These are phyloP conservation scores for Diarsia mendica DNA, from an alignment of 2,888 invertebrate genomes.

Conservation along the genomic window DNA sequence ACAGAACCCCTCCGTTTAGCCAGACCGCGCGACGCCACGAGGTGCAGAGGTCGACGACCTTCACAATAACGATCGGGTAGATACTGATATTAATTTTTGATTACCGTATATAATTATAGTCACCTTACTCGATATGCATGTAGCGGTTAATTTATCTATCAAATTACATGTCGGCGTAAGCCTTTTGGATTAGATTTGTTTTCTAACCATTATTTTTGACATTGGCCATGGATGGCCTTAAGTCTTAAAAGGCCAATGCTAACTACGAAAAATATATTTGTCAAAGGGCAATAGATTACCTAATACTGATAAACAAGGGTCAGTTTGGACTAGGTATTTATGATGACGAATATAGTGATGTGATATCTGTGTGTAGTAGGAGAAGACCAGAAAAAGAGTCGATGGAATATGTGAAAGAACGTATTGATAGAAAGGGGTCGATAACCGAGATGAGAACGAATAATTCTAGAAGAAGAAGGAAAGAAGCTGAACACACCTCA, in stretches of 20 bases:
- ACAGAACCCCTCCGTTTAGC: conserved; percentile 30
- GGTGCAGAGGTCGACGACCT: conserved; percentile 59
- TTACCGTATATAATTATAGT: conserved; percentile 29
- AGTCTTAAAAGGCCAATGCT: conserved; percentile 6
- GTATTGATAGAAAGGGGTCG: neutral
- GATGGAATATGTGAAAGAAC: neutral
- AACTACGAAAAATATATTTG: neutral
- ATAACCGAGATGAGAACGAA: too few species aligned
- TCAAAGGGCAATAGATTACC: neutral
- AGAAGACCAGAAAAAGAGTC: neutral
- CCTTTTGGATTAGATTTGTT: neutral
- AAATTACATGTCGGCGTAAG: conserved; percentile 5
- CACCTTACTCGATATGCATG: conserved; percentile 1
- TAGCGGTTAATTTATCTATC: conserved; percentile 10
- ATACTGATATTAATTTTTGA: conserved; percentile 36
- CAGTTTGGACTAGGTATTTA: neutral
- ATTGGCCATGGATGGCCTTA: conserved; percentile 22
- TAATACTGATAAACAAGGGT: neutral
- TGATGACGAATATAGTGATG: neutral
- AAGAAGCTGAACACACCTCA: neutral
- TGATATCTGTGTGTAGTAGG: neutral
- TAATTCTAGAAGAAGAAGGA: too few species aligned
- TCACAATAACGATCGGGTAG: conserved; percentile 40
- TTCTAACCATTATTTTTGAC: conserved; percentile 8
- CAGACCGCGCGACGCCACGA: conserved; percentile 70